These are phyloP conservation scores for Halesus radiatus DNA, from an alignment of 1,140 invertebrate genomes.

Conservation along the genomic window DNA sequence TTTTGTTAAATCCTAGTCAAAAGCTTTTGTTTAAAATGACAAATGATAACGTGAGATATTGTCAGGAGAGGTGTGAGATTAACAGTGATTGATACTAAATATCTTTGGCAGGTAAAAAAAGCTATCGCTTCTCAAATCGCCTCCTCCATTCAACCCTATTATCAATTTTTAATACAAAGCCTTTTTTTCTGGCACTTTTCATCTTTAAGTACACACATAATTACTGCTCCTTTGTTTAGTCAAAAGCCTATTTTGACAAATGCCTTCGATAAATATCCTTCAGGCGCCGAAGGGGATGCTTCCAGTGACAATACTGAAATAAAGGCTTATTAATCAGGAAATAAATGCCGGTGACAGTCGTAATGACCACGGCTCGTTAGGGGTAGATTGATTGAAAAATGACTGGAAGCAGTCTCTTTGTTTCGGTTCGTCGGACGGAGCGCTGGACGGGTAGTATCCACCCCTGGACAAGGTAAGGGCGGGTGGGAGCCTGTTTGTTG, in stretches of 20 bases:
- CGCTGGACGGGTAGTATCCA: background rate
- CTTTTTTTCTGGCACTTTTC: too few species aligned
- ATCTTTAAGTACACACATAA: background rate
- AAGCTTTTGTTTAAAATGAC: too few species aligned
- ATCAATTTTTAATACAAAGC: too few species aligned
- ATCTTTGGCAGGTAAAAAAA: too few species aligned
- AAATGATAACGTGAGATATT: too few species aligned
- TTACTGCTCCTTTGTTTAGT: background rate
- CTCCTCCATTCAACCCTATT: too few species aligned
- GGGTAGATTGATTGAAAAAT: constrained; percentile 25
- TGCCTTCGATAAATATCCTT: constrained; percentile 2
- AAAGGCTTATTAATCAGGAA: constrained; percentile 13
- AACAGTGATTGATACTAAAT: too few species aligned
- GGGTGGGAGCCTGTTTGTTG: background rate
- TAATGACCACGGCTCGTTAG: background rate
- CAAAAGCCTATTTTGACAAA: constrained; percentile 6
- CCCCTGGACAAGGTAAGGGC: constrained; percentile 1
- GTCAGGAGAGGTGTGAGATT: too few species aligned
- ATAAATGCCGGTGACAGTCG: background rate
- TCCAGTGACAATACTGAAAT: background rate
- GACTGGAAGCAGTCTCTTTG: constrained; percentile 4
- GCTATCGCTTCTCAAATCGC: too few species aligned
- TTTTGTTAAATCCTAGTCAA: too few species aligned
- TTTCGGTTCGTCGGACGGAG: background rate
- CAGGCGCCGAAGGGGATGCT: background rate